These are phyloP conservation scores for Oceanites oceanicus DNA, from an alignment of 2,113 vertebrate species.

Conservation along the genomic window DNA sequence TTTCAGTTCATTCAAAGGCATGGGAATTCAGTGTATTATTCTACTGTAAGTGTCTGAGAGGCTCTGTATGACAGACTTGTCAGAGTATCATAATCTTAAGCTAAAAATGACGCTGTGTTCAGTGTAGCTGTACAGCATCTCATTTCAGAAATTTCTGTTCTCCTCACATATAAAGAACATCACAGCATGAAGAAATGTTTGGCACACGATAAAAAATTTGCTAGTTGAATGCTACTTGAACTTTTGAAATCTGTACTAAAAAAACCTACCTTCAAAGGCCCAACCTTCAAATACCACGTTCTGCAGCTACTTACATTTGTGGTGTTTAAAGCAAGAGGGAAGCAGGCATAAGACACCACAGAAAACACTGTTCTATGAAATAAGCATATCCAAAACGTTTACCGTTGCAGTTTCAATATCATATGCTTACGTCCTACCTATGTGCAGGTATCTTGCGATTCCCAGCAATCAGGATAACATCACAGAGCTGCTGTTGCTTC, in stretches of 20 bases:
- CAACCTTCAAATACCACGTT: neutral
- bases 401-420: neutral
- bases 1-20: neutral
- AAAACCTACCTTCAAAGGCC: neutral
- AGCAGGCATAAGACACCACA: neutral
- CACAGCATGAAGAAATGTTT: neutral
- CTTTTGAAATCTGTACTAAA: neutral
- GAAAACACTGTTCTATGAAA: neutral
- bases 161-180: neutral
- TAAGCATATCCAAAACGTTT: neutral
- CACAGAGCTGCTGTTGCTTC: slow-evolving; percentile 83
- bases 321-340: neutral
- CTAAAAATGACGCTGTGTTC: neutral
- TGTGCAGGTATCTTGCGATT: slow-evolving; percentile 82
- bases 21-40: neutral
- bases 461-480: slow-evolving; percentile 80
- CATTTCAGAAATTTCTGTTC: neutral
- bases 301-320: neutral
- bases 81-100: neutral
- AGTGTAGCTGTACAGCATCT: neutral
- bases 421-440: slow-evolving; percentile 59
- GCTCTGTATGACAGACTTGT: neutral
- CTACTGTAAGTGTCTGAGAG: neutral
- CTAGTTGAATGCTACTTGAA: neutral
- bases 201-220: neutral